These are phyloP conservation scores for Saturnia pavonia DNA, from an alignment of 2,888 invertebrate species.

Conservation along the genomic window DNA sequence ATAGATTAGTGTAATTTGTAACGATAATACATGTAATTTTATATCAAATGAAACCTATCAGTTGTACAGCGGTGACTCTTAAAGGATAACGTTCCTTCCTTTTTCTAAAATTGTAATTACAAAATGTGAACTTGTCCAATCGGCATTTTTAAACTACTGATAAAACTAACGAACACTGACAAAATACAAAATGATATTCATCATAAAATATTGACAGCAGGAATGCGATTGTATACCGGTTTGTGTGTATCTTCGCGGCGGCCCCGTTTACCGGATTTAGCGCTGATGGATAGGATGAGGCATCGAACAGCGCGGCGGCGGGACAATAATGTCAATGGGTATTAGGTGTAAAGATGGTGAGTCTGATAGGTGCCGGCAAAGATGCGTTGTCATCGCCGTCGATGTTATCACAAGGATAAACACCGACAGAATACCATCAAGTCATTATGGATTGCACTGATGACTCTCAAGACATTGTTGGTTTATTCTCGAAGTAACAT, in stretches of 20 bases:
- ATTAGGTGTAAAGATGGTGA: slow-evolving; percentile 47
- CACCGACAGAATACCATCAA: slow-evolving; percentile 45
- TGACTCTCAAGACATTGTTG: slow-evolving; percentile 36
- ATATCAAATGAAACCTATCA: not conserved
- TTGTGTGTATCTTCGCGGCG: slow-evolving; percentile 35
- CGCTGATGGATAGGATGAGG: slow-evolving; percentile 47
- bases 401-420: slow-evolving; percentile 44
- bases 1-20: not conserved
- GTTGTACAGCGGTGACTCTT: not conserved
- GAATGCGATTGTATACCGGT: slow-evolving; percentile 4
- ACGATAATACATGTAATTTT: too few relatives aligned
- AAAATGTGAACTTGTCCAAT: not conserved
- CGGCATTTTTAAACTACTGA: not conserved
- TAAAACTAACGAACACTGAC: slow-evolving; percentile 4
- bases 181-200: slow-evolving; percentile 7
- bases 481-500: not conserved
- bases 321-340: slow-evolving; percentile 48
- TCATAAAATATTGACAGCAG: slow-evolving; percentile 15
- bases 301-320: slow-evolving; percentile 49
- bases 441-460: slow-evolving; percentile 50
- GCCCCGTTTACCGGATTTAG: slow-evolving; percentile 64
- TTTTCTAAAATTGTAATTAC: not conserved
- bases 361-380: slow-evolving; percentile 67
- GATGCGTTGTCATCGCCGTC: slow-evolving; percentile 64
- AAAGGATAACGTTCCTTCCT: not conserved